Evolutionary conservation across 2,797 vertebrate species (phyloP), one percentile per base, ranked within the genome.

Genomic region (Centropyge bicolor): DNA sequence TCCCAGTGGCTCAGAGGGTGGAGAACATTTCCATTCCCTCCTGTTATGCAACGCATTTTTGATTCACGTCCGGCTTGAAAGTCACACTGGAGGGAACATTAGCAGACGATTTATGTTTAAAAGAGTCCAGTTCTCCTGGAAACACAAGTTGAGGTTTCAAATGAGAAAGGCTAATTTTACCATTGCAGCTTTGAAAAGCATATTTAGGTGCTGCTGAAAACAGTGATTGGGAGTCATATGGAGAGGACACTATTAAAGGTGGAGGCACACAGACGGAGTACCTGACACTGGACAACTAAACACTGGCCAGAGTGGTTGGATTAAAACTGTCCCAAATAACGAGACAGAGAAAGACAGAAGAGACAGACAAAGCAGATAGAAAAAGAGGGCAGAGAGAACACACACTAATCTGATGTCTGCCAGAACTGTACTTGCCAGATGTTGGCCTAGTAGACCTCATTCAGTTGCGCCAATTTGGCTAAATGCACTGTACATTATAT

Each of bases 391-490:
- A 85, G 59, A 84, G 80, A 73, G 70, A 88, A 76, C 48, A 60
- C 71, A 70, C 66, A 78, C 77, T 90, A 86, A 91, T 92, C 90
- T 82, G 70, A 71, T 76, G 70, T 81, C 80, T 81, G 80, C 76
- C 71, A 74, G 79, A 60, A 65, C 80, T 70, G 61, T 73, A 81
- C 43, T 66, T 27, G 80, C 87, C 93, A 94, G 90, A 93, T 94
- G 92, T 93, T 85, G 76, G 49, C 80, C 65, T 74, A 59, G 27
- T 24, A 66, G 64, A 89, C 35, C 74, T 55, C 64, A 86, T 78
- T 90, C 74, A 68, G 69, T 63, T 71, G 41, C 10, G 35, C 35
- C 78, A 86, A 59, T 79, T 81, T 86, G 78, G 59, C 70, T 40
- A 17, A 22, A 75, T 78, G 13, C 41, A 41, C 41, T 49, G 49